Conservation (phyloP, 64 coral and sea anemone genomes). For the Montipora sp. region DNA sequence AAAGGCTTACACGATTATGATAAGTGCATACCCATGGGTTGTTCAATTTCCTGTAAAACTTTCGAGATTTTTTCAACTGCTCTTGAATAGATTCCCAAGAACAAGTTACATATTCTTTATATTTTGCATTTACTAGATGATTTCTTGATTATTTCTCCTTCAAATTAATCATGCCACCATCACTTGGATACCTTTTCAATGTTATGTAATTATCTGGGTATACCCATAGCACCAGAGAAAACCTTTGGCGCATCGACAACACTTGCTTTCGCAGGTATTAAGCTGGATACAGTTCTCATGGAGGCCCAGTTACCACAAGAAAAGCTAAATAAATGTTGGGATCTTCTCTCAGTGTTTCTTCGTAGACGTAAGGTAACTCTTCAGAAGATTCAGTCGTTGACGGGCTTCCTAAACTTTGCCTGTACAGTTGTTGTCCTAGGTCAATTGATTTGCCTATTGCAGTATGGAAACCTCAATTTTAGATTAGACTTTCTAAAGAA, state of each 20-base stretch:
- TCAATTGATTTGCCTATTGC: not conserved
- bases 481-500: too few relatives aligned
- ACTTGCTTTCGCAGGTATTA: too few relatives aligned
- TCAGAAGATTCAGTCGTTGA: not conserved
- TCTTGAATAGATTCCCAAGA: conserved; percentile 22
- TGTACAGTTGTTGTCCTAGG: not conserved
- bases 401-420: not conserved
- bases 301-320: not conserved
- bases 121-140: too few relatives aligned
- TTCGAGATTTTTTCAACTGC: conserved; percentile 17
- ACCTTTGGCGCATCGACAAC: too few relatives aligned
- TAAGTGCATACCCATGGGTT: conserved; percentile 41
- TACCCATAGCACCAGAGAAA: too few relatives aligned
- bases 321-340: not conserved
- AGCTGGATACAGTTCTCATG: not conserved
- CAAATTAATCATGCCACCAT: too few relatives aligned
- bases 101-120: too few relatives aligned
- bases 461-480: not conserved
- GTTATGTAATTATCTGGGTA: too few relatives aligned
- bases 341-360: not conserved
- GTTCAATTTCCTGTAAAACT: conserved; percentile 36
- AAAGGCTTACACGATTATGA: conserved; percentile 15
- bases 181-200: too few relatives aligned
- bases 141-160: too few relatives aligned
- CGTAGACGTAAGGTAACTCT: not conserved